Percentiles rank a stretch among this genome's conserved stretches.
These are phyloP conservation scores for Branchipolynoe longqiensis DNA, from an alignment of 2,888 invertebrate species.

Conservation along the genomic window DNA sequence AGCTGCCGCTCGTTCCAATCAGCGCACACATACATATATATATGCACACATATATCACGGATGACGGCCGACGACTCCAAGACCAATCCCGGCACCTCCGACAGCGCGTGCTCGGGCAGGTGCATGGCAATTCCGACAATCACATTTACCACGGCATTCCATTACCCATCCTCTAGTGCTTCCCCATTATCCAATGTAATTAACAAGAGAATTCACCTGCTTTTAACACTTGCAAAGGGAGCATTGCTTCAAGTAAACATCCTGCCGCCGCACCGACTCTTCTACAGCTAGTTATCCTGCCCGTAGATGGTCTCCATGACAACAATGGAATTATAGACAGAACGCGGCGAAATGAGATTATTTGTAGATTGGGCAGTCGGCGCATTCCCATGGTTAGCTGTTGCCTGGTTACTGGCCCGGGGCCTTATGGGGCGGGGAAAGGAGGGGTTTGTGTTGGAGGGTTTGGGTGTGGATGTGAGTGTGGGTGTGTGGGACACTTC, in stretches of 20 bases:
- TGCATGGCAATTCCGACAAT: not conserved
- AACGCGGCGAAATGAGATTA: not conserved
- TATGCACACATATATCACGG: too few species aligned
- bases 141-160: slow-evolving; percentile 18
- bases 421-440: not conserved
- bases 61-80: too few species aligned
- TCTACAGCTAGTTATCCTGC: not conserved
- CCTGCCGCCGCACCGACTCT: not conserved
- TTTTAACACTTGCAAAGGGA: slow-evolving; percentile 32
- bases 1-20: too few species aligned
- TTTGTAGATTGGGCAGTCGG: not conserved
- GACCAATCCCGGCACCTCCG: too few species aligned
- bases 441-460: not conserved
- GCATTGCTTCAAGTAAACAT: slow-evolving; percentile 34
- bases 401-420: not conserved
- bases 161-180: slow-evolving; percentile 13
- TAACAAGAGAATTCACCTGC: slow-evolving; percentile 2
- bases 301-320: slow-evolving; percentile 31
- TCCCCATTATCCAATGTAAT: slow-evolving; percentile 33
- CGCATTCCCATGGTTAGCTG: slow-evolving; percentile 30
- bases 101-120: not conserved
- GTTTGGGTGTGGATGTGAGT: too few species aligned
- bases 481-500: too few species aligned
- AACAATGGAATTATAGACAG: slow-evolving; percentile 40
- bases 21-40: too few species aligned